phyloP scores from a whole-genome alignment of 1,140 invertebrate species.

The Micrasema minimum region DNA sequence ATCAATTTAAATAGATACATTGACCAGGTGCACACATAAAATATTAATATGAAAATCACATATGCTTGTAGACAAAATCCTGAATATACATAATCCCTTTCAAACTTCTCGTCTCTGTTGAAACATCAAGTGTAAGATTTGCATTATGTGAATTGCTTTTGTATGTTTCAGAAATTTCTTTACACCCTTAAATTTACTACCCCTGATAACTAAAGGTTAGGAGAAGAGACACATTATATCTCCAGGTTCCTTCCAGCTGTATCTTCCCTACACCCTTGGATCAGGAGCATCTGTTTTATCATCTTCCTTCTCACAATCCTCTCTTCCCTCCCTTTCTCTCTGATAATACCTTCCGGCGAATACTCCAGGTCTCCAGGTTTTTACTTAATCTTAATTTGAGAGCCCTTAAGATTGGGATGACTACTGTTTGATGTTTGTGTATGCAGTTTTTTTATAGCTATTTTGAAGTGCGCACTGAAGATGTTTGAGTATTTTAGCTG shows the following conservation, averaged over 20 bases:
- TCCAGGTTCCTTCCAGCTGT: conserved; percentile 19
- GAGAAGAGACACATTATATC: conserved; percentile 29
- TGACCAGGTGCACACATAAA: too few species aligned
- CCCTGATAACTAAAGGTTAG: conserved; percentile 16
- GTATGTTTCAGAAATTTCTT: too few species aligned
- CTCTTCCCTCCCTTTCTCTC: background rate
- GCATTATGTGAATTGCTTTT: too few species aligned
- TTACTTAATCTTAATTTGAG: conserved; percentile 7
- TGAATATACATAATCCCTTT: too few species aligned
- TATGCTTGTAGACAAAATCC: too few species aligned
- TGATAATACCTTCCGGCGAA: background rate
- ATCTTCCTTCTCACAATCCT: conserved; percentile 8
- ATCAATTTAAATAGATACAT: too few species aligned
- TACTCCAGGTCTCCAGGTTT: conserved; percentile 12
- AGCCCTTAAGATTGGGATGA: conserved; percentile 2
- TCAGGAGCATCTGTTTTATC: conserved; percentile 32
- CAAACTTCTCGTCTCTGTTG: too few species aligned
- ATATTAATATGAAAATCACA: too few species aligned
- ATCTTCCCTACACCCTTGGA: background rate
- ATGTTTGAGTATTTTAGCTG: conserved; percentile 2
- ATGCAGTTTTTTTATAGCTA: background rate
- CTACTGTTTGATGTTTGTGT: conserved; percentile 8
- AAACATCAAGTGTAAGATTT: too few species aligned
- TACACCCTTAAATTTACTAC: too few species aligned
- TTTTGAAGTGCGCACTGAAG: conserved; percentile 14